These are phyloP conservation scores for Daphoenositta chrysoptera DNA, from an alignment of 2,113 vertebrate species.

Conservation along the genomic window DNA sequence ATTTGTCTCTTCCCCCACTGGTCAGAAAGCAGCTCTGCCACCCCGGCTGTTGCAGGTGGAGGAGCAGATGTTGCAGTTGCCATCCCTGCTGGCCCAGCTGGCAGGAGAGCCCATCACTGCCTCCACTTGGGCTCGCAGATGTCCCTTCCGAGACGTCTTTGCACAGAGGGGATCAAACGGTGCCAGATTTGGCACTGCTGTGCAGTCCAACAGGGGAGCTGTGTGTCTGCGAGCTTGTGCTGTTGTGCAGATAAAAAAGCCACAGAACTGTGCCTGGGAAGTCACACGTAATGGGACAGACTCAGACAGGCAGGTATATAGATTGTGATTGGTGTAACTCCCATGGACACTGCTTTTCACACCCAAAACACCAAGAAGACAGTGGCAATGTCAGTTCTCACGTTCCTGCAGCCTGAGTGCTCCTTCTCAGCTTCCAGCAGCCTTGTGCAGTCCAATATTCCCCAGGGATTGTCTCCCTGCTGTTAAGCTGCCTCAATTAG, in stretches of 20 bases:
- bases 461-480: fast-evolving
- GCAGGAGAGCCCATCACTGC: not conserved
- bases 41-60: not conserved
- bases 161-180: not conserved
- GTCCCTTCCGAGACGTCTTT: not conserved
- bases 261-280: not conserved
- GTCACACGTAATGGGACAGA: not conserved
- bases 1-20: not conserved
- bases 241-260: not conserved
- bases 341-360: not conserved
- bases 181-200: not conserved
- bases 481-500: fast-evolving
- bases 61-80: constrained; percentile 19
- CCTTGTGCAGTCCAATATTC: not conserved
- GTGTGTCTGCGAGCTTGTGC: not conserved
- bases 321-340: not conserved
- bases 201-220: fast-evolving
- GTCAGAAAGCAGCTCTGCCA: not conserved
- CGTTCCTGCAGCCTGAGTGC: not conserved
- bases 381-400: not conserved
- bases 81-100: constrained; percentile 6
- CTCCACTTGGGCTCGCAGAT: not conserved
- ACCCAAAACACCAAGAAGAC: not conserved
- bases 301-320: not conserved
- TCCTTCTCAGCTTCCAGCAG: not conserved